Percentiles rank a stretch among this genome's conserved stretches.
Evolutionary conservation across 2,113 vertebrate genomes (phyloP).

Genomic region (Strigops habroptila): DNA sequence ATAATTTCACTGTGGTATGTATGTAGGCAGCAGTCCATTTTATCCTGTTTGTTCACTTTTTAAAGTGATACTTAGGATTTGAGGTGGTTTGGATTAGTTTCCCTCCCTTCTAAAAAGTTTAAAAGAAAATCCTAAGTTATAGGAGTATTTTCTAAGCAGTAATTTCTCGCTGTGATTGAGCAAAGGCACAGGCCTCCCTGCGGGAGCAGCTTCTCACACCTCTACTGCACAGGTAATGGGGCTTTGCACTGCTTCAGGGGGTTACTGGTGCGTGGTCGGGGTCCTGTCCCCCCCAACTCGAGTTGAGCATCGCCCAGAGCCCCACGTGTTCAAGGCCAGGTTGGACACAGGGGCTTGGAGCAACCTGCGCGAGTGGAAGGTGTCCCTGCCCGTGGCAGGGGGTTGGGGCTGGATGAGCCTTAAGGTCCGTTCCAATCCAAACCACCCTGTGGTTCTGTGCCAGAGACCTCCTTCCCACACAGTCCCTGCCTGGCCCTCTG

Average conservation of each 20-base stretch:
- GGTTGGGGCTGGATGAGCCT: neutral
- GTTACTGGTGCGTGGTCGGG: rapidly evolving
- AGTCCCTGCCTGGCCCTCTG: neutral
- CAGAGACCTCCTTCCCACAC: neutral
- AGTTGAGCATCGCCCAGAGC: neutral
- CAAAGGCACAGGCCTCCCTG: neutral
- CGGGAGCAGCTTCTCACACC: neutral
- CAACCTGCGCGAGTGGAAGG: neutral
- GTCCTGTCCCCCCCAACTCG: neutral
- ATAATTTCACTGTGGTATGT: neutral
- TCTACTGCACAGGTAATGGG: rapidly evolving
- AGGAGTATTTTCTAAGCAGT: neutral
- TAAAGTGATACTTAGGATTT: neutral
- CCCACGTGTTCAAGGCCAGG: rapidly evolving
- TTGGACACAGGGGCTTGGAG: neutral
- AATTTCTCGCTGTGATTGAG: neutral
- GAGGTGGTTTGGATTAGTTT: slow-evolving; percentile 11
- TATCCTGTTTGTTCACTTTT: neutral
- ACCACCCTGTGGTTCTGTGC: neutral
- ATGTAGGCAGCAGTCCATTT: neutral
- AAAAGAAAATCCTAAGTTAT: neutral
- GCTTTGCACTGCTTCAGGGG: neutral
- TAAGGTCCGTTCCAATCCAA: neutral
- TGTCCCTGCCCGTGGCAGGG: neutral
- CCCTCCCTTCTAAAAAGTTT: neutral